These are phyloP conservation scores for Bembecia ichneumoniformis DNA, from an alignment of 2,888 invertebrate genomes.

Conservation along the genomic window DNA sequence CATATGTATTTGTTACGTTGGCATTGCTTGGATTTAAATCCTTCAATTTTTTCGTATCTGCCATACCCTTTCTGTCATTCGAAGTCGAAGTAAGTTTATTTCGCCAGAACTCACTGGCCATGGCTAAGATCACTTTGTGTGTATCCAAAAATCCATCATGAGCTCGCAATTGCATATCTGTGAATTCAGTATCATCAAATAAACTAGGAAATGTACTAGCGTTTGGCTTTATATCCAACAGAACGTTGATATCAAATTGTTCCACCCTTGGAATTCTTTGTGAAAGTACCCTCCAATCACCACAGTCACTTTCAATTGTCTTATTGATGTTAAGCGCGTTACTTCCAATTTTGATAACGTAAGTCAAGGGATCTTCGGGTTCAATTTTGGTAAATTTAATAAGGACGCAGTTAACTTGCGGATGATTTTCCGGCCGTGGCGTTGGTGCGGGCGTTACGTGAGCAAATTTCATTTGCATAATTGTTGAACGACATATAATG, in stretches of 20 bases:
- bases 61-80: no score
- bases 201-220: neutral
- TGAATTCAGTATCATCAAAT: neutral
- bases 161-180: neutral
- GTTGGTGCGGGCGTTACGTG: neutral
- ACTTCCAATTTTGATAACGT: neutral
- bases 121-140: neutral
- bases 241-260: neutral
- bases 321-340: neutral
- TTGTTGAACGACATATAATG: neutral
- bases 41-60: no score
- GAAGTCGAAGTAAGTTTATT: neutral
- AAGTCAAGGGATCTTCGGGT: neutral
- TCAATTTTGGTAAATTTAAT: neutral
- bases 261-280: neutral
- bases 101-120: neutral
- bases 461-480: neutral
- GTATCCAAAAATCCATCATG: neutral
- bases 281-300: neutral
- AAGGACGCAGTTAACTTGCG: neutral
- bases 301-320: neutral
- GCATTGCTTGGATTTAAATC: neutral
- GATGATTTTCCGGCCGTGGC: neutral
- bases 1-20: neutral
- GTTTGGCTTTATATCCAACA: neutral